A percentile compares a stretch with the other conserved stretches of the same genome.
Evolutionary conservation across 2,113 vertebrate species (phyloP).

Genomic region (Phrynosoma platyrhinos): DNA sequence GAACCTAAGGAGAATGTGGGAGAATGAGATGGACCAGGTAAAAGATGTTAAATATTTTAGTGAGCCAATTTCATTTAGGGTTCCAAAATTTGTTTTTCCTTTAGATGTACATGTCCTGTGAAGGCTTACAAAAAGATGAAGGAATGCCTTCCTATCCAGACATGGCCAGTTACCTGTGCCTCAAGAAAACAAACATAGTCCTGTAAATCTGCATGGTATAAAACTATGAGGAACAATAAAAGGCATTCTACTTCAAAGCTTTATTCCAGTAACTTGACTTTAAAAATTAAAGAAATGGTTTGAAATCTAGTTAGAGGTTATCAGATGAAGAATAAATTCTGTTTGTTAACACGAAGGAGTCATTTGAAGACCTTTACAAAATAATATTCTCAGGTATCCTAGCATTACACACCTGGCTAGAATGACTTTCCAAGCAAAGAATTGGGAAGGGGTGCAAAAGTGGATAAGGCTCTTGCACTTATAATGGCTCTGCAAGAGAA

Average conservation of each 20-base stretch:
- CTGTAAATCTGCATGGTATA: not conserved
- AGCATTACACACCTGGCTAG: not conserved
- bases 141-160: not conserved
- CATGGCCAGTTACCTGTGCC: not conserved
- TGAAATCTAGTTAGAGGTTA: not conserved
- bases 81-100: not conserved
- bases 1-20: not conserved
- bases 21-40: not conserved
- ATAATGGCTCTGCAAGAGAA: not conserved
- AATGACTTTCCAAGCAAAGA: not conserved
- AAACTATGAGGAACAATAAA: not conserved
- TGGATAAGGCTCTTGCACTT: not conserved
- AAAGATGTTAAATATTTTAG: not conserved
- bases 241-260: not conserved
- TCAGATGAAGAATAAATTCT: not conserved
- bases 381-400: not conserved
- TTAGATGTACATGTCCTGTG: not conserved
- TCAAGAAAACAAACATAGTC: not conserved
- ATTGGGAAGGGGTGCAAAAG: not conserved
- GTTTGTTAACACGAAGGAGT: slow-evolving; percentile 22
- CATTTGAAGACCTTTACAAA: not conserved
- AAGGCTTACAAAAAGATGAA: not conserved
- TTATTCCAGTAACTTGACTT: not conserved
- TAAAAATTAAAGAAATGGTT: not conserved
- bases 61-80: not conserved